Conservation (phyloP, 2,113 vertebrate genomes). For the Prunella himalayana region DNA sequence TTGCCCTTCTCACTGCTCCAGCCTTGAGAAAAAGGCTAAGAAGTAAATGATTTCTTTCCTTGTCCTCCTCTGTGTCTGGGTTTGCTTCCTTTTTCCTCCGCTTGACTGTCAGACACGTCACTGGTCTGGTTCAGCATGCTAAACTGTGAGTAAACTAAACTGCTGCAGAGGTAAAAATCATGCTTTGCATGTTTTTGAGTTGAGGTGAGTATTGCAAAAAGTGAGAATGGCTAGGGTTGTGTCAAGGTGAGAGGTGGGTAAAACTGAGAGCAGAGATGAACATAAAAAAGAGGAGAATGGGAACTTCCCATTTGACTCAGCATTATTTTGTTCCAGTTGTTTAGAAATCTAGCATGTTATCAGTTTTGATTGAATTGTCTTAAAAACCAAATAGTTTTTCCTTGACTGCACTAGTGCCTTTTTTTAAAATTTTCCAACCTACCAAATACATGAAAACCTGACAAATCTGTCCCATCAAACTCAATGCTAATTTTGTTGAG, state of each 20-base stretch:
- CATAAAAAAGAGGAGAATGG: not conserved
- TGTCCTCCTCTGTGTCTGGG: not conserved
- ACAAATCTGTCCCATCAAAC: not conserved
- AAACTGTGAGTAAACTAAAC: not conserved
- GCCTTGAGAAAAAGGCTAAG: not conserved
- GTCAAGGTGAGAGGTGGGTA: not conserved
- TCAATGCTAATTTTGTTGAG: not conserved
- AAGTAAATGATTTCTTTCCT: not conserved
- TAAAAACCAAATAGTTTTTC: not conserved
- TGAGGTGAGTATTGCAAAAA: not conserved
- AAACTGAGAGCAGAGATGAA: not conserved
- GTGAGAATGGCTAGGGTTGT: not conserved
- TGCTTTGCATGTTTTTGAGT: not conserved
- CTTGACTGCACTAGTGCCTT: not conserved
- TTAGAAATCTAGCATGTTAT: not conserved
- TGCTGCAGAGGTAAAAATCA: not conserved
- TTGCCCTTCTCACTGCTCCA: not conserved
- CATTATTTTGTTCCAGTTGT: not conserved
- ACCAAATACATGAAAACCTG: not conserved
- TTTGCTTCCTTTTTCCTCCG: not conserved
- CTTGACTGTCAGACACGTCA: not conserved
- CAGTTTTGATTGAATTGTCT: not conserved
- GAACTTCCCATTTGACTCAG: not conserved
- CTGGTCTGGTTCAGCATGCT: not conserved
- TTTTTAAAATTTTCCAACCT: not conserved